Evolutionary conservation across 2,888 invertebrate species (phyloP).

Genomic region (Norana najaformis): DNA sequence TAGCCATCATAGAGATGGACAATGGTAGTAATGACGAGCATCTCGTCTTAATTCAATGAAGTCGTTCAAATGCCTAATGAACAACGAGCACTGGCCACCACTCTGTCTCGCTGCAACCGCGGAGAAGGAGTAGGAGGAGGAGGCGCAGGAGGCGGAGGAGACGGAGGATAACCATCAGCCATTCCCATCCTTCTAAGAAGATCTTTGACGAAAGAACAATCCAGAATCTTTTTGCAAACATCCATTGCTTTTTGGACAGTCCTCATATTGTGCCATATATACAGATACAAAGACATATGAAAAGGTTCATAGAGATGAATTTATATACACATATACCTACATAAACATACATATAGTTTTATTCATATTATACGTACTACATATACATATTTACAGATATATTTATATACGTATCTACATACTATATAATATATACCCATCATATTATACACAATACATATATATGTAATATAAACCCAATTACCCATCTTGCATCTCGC

Average conservation of each 20-base stretch:
- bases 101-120: not conserved
- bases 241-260: not conserved
- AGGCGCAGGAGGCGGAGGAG: not conserved
- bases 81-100: not conserved
- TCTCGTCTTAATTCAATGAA: constrained; percentile 13
- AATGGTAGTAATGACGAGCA: constrained; percentile 7
- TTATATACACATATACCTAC: no score
- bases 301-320: no score
- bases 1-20: not conserved
- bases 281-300: no score
- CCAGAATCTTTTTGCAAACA: not conserved
- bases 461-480: not conserved
- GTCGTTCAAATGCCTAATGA: not conserved
- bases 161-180: not conserved
- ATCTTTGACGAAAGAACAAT: not conserved
- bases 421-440: not conserved
- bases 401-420: not conserved
- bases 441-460: no score
- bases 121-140: not conserved
- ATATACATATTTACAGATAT: not conserved
- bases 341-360: no score
- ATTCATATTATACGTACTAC: no score
- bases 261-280: not conserved
- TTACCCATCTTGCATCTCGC: not conserved
- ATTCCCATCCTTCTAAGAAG: not conserved